These are phyloP conservation scores for Drosophila nebulosa DNA, from an alignment of 1,140 invertebrate genomes.

Conservation along the genomic window DNA sequence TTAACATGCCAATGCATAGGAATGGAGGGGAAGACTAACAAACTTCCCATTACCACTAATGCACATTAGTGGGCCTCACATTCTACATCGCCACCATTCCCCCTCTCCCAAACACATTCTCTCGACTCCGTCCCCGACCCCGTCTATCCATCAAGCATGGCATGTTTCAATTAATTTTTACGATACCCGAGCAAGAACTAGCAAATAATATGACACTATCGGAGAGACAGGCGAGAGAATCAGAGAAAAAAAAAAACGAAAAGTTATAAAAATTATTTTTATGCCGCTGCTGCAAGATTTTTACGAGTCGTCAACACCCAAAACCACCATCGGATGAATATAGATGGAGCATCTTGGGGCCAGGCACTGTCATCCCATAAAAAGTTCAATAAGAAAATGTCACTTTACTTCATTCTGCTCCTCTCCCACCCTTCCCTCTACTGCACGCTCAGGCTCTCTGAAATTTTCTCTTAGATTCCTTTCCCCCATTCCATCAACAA, in stretches of 20 bases:
- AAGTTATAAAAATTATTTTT: conserved; percentile 72
- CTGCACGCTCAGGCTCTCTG: too few relatives aligned
- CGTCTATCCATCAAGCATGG: conserved; percentile 17
- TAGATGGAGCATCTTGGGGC: conserved; percentile 4
- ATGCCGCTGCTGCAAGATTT: conserved; percentile 43
- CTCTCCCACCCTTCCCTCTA: too few relatives aligned
- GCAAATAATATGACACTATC: conserved; percentile 41
- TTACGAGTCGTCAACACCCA: conserved; percentile 45
- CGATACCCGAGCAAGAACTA: conserved; percentile 22
- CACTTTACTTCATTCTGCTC: conserved; percentile 15
- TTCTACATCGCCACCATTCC: conserved; percentile 44
- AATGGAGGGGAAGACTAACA: conserved; percentile 19
- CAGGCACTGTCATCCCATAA: conserved; percentile 41
- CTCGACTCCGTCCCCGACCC: conserved; percentile 5
- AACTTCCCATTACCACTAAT: conserved; percentile 39
- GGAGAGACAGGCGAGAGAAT: conserved; percentile 4
- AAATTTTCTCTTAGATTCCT: too few relatives aligned
- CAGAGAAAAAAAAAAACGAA: conserved; percentile 3
- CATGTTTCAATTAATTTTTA: conserved; percentile 71
- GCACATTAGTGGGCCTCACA: conserved; percentile 53
- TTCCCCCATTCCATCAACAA: background rate
- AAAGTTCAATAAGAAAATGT: conserved; percentile 59
- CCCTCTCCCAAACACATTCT: too few relatives aligned
- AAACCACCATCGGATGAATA: background rate
- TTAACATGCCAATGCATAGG: conserved; percentile 24